Conservation (phyloP, 2,113 vertebrate genomes). For the Hippocampus guttulatus region DNA sequence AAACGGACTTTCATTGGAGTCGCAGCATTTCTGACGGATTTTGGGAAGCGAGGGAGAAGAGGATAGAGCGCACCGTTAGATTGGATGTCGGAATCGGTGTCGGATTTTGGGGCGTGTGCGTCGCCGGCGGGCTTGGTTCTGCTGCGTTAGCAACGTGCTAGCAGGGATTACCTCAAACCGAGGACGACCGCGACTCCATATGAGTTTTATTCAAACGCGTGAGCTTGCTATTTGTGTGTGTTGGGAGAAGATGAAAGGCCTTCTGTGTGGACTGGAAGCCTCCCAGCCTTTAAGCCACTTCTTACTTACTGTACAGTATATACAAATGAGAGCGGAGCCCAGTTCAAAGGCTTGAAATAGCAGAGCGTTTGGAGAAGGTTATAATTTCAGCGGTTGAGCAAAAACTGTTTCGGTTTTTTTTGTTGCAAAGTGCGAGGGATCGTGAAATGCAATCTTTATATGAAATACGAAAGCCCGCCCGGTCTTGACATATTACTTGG, state of each 20-base stretch:
- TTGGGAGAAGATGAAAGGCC: constrained; percentile 58
- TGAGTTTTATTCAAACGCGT: constrained; percentile 28
- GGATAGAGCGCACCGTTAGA: constrained; percentile 32
- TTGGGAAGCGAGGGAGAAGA: constrained; percentile 31
- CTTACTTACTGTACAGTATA: constrained; percentile 39
- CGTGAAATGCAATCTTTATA: constrained; percentile 22
- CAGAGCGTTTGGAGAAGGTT: constrained; percentile 53
- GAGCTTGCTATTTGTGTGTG: constrained; percentile 22
- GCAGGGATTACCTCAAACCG: constrained; percentile 44
- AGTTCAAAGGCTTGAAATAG: constrained; percentile 60
- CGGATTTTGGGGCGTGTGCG: constrained; percentile 39
- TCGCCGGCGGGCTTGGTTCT: constrained; percentile 22
- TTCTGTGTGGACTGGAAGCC: constrained; percentile 49
- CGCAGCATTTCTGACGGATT: constrained; percentile 33
- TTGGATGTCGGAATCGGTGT: constrained; percentile 19
- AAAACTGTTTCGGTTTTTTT: constrained; percentile 24
- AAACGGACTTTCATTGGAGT: constrained; percentile 36
- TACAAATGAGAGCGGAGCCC: constrained; percentile 23
- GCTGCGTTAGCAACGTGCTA: constrained; percentile 27
- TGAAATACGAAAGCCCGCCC: constrained; percentile 19
- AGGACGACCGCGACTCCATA: constrained; percentile 7
- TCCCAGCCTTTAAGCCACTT: constrained; percentile 44
- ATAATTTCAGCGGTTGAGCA: constrained; percentile 56
- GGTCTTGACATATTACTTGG: constrained; percentile 5
- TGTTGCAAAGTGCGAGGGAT: constrained; percentile 42